Conservation (phyloP, 2,888 invertebrate genomes). For the Dryocosmus kuriphilus region DNA sequence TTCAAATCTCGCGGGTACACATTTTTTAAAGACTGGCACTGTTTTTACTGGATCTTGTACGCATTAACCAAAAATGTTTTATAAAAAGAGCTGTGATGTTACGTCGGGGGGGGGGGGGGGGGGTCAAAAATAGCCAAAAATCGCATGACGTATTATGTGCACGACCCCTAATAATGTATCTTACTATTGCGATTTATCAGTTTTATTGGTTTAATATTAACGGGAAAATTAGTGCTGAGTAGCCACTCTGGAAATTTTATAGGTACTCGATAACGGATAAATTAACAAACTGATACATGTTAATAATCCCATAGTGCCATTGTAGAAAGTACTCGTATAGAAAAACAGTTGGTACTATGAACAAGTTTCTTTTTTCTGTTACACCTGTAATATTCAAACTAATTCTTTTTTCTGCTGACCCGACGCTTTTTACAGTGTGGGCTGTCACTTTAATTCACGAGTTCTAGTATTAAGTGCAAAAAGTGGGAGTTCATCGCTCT, state of each 20-base stretch:
- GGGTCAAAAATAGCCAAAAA: no score
- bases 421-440: slow-evolving; percentile 17
- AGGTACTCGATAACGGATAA: background rate
- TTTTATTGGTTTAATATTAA: background rate
- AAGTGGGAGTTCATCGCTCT: slow-evolving; percentile 26
- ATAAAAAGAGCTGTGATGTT: no score
- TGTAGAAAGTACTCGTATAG: background rate
- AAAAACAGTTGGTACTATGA: slow-evolving; percentile 1
- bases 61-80: no score
- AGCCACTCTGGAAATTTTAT: background rate
- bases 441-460: slow-evolving; percentile 27
- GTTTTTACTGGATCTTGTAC: no score
- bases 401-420: background rate
- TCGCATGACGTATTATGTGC: no score
- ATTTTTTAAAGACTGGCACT: no score
- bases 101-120: no score
- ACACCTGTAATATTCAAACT: slow-evolving; percentile 2
- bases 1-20: no score
- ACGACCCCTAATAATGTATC: no score
- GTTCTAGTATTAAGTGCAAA: slow-evolving; percentile 32
- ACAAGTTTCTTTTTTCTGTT: background rate
- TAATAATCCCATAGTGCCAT: background rate
- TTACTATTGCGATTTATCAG: background rate
- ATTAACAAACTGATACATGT: background rate
- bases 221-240: background rate